These are phyloP conservation scores for Synergus itoensis DNA, from an alignment of 2,888 invertebrate species.

Conservation along the genomic window DNA sequence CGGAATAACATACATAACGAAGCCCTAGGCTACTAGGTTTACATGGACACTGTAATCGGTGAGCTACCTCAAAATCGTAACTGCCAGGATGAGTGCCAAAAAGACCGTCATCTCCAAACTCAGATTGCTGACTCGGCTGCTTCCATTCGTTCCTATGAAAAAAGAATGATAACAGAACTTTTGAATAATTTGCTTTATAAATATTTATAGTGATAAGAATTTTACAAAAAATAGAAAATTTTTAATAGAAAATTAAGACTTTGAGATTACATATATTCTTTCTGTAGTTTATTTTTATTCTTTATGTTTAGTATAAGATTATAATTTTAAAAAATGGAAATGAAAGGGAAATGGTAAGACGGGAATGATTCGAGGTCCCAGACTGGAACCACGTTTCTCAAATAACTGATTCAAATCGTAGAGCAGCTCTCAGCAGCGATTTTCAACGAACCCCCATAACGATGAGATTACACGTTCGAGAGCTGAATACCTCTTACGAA, in stretches of 20 bases:
- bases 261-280: no score
- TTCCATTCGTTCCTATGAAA: neutral
- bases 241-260: neutral
- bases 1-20: slow-evolving; percentile 73
- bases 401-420: slow-evolving; percentile 8
- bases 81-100: slow-evolving; percentile 9
- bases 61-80: slow-evolving; percentile 11
- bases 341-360: neutral
- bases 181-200: neutral
- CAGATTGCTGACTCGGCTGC: slow-evolving; percentile 3
- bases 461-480: neutral
- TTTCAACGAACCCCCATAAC: neutral
- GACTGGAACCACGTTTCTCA: neutral
- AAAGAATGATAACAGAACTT: neutral
- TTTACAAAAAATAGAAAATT: neutral
- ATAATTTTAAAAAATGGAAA: neutral
- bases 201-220: neutral
- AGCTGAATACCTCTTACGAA: neutral
- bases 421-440: neutral
- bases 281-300: no score
- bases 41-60: slow-evolving; percentile 50
- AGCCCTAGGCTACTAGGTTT: slow-evolving; percentile 78
- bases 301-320: no score
- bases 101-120: neutral
- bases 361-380: neutral